Conservation (phyloP, 2,888 invertebrate genomes). For the Heteromyza rotundicornis region DNA sequence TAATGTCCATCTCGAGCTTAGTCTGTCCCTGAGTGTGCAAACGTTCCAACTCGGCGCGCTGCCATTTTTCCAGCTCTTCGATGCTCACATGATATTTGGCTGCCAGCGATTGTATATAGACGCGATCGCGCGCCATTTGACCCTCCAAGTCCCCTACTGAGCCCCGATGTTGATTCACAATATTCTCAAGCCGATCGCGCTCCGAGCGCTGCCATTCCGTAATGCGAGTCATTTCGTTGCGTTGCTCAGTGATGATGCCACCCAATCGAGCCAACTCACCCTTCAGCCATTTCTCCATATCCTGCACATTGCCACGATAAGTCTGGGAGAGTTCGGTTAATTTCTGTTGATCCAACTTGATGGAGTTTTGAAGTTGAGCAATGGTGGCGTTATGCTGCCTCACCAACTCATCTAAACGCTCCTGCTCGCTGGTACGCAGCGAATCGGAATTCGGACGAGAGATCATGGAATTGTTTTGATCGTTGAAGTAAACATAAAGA, state of each 20-base stretch:
- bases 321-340: conserved; percentile 48
- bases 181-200: conserved; percentile 50
- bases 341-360: conserved; percentile 52
- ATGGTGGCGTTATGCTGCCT: conserved; percentile 56
- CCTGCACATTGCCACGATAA: conserved; percentile 55
- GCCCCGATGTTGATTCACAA: conserved; percentile 53
- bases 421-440: conserved; percentile 42
- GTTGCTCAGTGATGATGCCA: conserved; percentile 51
- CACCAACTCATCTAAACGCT: conserved; percentile 51
- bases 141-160: conserved; percentile 51
- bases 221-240: conserved; percentile 52
- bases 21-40: conserved; percentile 47
- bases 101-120: conserved; percentile 50
- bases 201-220: conserved; percentile 58
- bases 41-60: conserved; percentile 53
- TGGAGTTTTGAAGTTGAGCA: conserved; percentile 51
- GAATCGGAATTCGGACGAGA: conserved; percentile 36
- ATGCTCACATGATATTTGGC: conserved; percentile 56
- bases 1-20: conserved; percentile 42
- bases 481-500: conserved; percentile 46
- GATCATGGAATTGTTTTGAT: conserved; percentile 51
- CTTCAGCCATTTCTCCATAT: conserved; percentile 56
- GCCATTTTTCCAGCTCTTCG: conserved; percentile 59
- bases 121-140: conserved; percentile 51
- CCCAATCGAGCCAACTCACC: conserved; percentile 52